Conservation (phyloP, 2,888 invertebrate species). For the Lamellibrachia columna region DNA sequence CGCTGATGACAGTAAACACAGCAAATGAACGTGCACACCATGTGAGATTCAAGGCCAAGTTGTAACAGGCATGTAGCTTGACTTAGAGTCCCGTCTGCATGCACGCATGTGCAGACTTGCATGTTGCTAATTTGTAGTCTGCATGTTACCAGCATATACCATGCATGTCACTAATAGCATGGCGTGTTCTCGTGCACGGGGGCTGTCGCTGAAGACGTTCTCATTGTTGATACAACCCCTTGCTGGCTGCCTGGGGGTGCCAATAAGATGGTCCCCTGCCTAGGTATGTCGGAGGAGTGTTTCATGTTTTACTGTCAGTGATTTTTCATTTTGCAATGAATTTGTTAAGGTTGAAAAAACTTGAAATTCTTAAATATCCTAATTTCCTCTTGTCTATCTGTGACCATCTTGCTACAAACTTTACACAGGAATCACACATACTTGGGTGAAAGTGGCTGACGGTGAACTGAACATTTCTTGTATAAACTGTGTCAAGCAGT, state of each 20-base stretch:
- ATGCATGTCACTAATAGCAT: conserved; percentile 9
- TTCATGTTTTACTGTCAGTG: neutral
- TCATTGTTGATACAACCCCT: neutral
- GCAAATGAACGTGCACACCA: neutral
- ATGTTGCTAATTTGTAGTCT: conserved; percentile 6
- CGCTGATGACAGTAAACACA: too few species aligned
- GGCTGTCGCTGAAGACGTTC: neutral
- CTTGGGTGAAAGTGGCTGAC: neutral
- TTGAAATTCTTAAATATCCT: neutral
- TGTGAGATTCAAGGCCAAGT: neutral
- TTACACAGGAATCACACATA: neutral
- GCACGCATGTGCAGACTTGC: neutral
- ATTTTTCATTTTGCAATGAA: neutral
- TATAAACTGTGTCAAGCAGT: neutral
- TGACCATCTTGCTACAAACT: neutral
- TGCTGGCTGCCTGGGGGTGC: neutral
- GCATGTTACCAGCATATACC: conserved; percentile 16
- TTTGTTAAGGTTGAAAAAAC: neutral
- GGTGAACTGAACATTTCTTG: neutral
- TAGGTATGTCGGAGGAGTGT: neutral
- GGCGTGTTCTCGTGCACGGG: neutral
- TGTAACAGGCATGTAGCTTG: neutral
- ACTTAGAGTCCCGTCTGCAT: neutral
- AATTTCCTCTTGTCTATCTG: neutral
- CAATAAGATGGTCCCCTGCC: neutral